Conservation (phyloP, 2,797 vertebrate species). For the Epinephelus coioides region DNA sequence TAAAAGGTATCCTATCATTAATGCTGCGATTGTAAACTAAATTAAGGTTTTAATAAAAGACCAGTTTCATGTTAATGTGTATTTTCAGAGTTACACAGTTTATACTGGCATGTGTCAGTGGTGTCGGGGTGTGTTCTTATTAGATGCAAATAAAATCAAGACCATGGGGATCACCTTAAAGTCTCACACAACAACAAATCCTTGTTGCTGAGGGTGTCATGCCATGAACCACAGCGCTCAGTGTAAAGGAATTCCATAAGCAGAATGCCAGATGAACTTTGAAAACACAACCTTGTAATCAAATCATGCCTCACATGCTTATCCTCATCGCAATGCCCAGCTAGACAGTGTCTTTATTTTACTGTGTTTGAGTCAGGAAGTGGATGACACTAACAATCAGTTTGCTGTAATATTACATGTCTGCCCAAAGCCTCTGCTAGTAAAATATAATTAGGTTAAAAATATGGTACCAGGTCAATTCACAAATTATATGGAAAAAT, state of each 20-base stretch:
- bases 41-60: no score
- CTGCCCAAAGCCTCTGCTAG: neutral
- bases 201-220: neutral
- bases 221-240: neutral
- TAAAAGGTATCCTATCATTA: no score
- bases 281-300: neutral
- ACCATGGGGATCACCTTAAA: neutral
- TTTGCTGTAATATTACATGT: neutral
- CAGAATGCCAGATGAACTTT: conserved; percentile 9
- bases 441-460: conserved; percentile 5
- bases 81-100: no score
- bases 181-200: neutral
- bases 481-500: neutral
- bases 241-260: neutral
- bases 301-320: neutral
- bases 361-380: neutral
- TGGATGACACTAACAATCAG: neutral
- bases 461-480: neutral
- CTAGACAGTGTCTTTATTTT: neutral
- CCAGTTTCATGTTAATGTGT: no score
- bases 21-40: no score
- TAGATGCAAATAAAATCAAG: conserved; percentile 15
- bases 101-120: no score
- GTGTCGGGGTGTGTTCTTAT: no score
- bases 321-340: neutral